Evolutionary conservation across 2,113 vertebrate species (phyloP).

Genomic region (Oncorhynchus nerka): DNA sequence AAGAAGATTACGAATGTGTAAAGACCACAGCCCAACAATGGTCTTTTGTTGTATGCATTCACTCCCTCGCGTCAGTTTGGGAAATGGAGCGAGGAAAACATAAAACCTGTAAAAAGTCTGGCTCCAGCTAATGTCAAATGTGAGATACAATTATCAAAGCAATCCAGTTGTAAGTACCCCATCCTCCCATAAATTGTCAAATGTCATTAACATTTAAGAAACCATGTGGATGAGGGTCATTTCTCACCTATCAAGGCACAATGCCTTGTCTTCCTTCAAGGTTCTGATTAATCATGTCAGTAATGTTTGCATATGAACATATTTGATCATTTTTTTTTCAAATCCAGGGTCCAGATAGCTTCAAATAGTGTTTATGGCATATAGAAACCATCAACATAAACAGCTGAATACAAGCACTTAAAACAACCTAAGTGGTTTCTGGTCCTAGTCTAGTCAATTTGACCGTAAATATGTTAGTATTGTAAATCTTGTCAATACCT

Average conservation of each 20-base stretch:
- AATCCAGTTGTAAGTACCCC: too few relatives aligned
- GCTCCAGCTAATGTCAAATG: neutral
- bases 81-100: too few relatives aligned
- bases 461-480: neutral
- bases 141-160: too few relatives aligned
- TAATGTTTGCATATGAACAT: neutral
- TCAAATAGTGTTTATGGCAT: neutral
- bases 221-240: neutral
- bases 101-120: neutral
- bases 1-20: neutral
- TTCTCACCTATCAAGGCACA: neutral
- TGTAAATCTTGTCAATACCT: neutral
- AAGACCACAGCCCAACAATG: constrained; percentile 9
- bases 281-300: too few relatives aligned
- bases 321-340: neutral
- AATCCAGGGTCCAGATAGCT: neutral
- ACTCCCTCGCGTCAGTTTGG: neutral
- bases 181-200: neutral
- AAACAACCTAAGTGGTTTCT: neutral
- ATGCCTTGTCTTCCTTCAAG: neutral
- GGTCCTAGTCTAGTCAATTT: neutral
- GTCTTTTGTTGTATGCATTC: neutral
- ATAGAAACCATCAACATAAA: neutral
- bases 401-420: neutral
- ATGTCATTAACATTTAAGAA: neutral